Evolutionary conservation across 2,888 invertebrate species (phyloP).

Genomic region (Bunonema sp.): DNA sequence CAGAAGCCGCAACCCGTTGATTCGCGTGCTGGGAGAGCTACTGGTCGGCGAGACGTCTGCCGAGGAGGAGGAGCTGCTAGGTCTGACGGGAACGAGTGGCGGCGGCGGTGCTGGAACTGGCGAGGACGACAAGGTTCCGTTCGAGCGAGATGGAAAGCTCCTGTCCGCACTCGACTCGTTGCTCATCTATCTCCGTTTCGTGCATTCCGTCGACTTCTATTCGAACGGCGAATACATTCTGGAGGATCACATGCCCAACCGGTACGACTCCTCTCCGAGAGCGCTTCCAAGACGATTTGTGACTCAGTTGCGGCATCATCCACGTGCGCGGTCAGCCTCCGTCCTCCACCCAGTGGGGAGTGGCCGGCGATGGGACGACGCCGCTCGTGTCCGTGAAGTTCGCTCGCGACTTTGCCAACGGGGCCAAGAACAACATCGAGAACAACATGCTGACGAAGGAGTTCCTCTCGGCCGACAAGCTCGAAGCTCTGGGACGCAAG

Average conservation of each 20-base stretch:
- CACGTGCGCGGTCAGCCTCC: constrained; percentile 82
- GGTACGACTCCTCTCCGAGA: constrained; percentile 11
- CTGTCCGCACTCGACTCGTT: constrained; percentile 65
- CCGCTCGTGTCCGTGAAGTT: constrained; percentile 17
- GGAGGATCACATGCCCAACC: constrained; percentile 97
- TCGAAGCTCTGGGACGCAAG: constrained; percentile 69
- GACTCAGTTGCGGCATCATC: constrained; percentile 69
- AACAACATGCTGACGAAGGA: constrained; percentile 65
- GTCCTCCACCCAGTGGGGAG: constrained; percentile 56
- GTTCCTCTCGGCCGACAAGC: constrained; percentile 59
- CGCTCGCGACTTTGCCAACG: constrained; percentile 48
- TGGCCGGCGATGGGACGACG: constrained; percentile 45
- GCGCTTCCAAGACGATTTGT: not conserved
- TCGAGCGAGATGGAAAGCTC: constrained; percentile 61
- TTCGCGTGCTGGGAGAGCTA: too few relatives aligned
- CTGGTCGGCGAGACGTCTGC: constrained; percentile 88
- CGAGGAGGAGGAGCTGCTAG: constrained; percentile 74
- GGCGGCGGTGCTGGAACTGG: constrained; percentile 5
- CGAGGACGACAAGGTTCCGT: constrained; percentile 34
- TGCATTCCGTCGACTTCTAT: constrained; percentile 96
- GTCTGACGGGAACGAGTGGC: constrained; percentile 13
- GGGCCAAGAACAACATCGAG: constrained; percentile 77
- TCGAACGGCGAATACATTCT: constrained; percentile 96
- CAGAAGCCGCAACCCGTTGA: too few relatives aligned
- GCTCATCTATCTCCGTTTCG: constrained; percentile 78